Conservation (phyloP, 2,797 vertebrate genomes). For the Vireo griseus region DNA sequence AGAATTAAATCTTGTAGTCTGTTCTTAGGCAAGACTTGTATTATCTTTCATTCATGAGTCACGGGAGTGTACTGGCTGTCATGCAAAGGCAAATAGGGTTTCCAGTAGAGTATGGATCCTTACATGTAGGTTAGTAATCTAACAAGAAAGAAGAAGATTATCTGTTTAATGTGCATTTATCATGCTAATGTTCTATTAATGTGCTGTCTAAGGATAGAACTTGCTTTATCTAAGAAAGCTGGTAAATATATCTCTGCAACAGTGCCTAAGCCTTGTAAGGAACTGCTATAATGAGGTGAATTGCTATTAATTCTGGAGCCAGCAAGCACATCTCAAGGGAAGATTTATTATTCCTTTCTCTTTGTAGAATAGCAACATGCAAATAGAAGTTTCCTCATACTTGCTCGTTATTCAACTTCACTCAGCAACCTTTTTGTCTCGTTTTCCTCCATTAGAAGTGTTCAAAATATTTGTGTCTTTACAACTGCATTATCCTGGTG, state of each 20-base stretch:
- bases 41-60: not conserved
- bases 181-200: not conserved
- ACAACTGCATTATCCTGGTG: not conserved
- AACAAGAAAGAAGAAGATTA: not conserved
- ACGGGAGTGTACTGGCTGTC: not conserved
- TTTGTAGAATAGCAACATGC: not conserved
- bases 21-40: not conserved
- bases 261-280: not conserved
- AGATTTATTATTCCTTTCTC: not conserved
- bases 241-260: not conserved
- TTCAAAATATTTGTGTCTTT: not conserved
- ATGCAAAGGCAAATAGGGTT: not conserved
- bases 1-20: not conserved
- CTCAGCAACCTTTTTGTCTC: not conserved
- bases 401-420: not conserved
- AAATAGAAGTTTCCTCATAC: not conserved
- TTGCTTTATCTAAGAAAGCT: not conserved
- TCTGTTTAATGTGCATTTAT: not conserved
- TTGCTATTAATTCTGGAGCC: not conserved
- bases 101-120: not conserved
- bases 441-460: not conserved
- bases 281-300: not conserved
- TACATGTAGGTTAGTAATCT: not conserved
- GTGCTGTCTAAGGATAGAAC: not conserved
- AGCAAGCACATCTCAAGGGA: not conserved